phyloP scores from a whole-genome alignment of 2,113 vertebrate genomes.

The Mastomys natalensis region DNA sequence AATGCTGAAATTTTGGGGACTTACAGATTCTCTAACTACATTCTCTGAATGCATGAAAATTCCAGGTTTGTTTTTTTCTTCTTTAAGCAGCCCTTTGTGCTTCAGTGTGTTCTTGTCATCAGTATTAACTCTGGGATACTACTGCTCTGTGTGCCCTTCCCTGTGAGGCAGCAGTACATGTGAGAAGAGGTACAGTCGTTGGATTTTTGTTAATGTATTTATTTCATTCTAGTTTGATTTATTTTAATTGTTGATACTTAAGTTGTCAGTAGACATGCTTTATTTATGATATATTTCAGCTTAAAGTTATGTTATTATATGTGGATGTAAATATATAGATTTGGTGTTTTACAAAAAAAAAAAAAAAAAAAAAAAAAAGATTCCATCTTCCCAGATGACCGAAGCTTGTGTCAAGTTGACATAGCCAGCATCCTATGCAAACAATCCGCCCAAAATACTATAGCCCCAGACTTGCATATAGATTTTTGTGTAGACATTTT shows the following conservation, averaged over 20 bases:
- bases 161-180: conserved; percentile 86
- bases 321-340: conserved; percentile 92
- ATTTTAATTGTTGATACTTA: conserved; percentile 88
- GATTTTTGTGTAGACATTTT: neutral
- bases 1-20: conserved; percentile 81
- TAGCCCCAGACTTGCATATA: neutral
- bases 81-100: conserved; percentile 79
- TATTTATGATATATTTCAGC: conserved; percentile 91
- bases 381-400: neutral
- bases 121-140: conserved; percentile 92
- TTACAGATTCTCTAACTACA: conserved; percentile 57
- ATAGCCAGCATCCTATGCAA: neutral
- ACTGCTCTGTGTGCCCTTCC: conserved; percentile 86
- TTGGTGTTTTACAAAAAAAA: conserved; percentile 92
- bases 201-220: conserved; percentile 88
- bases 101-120: conserved; percentile 85
- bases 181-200: conserved; percentile 88
- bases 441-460: neutral
- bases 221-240: conserved; percentile 91
- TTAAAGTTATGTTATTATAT: conserved; percentile 90
- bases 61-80: conserved; percentile 23
- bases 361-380: no score
- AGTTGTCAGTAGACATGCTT: conserved; percentile 88
- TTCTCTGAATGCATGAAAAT: conserved; percentile 73
- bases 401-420: neutral